These are phyloP conservation scores for Dromaius novaehollandiae DNA, from an alignment of 2,113 vertebrate genomes.

Conservation along the genomic window DNA sequence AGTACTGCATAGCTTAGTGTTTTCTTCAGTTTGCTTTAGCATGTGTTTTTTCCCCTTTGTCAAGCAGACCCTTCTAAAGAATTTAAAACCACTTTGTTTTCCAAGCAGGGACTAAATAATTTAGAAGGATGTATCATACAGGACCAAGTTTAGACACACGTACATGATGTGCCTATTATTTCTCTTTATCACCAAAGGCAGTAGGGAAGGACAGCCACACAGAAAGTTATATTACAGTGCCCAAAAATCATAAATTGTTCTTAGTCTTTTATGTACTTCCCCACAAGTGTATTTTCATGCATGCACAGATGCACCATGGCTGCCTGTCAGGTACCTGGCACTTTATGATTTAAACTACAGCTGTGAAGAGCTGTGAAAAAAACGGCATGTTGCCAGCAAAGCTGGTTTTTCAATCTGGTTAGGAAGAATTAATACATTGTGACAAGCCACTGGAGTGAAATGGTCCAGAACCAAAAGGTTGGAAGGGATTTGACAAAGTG, in stretches of 20 bases:
- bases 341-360: neutral
- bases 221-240: neutral
- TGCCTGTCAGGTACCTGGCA: neutral
- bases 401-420: neutral
- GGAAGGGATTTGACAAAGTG: neutral
- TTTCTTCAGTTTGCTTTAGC: neutral
- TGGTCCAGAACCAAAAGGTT: neutral
- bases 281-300: neutral
- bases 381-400: neutral
- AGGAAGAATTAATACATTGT: neutral
- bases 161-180: neutral
- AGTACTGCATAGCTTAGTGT: neutral
- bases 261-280: neutral
- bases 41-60: neutral
- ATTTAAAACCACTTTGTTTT: neutral
- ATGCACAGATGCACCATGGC: neutral
- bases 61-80: neutral
- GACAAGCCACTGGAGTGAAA: neutral
- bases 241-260: neutral
- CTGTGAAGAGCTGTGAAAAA: neutral
- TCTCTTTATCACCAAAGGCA: neutral
- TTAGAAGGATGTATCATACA: neutral
- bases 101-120: neutral
- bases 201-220: neutral
- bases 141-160: neutral